Evolutionary conservation across 1,140 invertebrate species (phyloP).

Genomic region (Formica selysi): DNA sequence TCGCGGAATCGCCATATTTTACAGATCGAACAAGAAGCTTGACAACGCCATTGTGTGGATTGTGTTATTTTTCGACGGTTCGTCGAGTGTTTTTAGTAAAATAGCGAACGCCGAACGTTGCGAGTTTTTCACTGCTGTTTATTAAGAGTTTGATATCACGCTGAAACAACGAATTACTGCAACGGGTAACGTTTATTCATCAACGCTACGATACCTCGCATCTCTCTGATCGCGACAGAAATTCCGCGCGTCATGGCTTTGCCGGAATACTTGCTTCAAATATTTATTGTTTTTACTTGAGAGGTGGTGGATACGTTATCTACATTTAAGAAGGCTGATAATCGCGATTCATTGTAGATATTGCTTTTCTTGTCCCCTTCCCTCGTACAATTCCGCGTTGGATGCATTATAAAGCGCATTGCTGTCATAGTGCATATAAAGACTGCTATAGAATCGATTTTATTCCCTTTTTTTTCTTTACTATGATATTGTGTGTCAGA

Average conservation of each 20-base stretch:
- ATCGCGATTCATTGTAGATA: not conserved
- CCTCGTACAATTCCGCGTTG: not conserved
- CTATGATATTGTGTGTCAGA: not conserved
- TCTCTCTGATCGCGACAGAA: not conserved
- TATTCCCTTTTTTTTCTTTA: not conserved
- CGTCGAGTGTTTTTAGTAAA: not conserved
- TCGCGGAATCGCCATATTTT: conserved; percentile 72
- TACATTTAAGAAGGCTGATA: not conserved
- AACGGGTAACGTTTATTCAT: conserved; percentile 40
- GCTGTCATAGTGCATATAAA: not conserved
- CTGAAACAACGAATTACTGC: not conserved
- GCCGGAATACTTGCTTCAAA: not conserved
- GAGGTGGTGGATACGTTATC: not conserved
- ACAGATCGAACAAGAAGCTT: conserved; percentile 13
- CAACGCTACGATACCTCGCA: conserved; percentile 2
- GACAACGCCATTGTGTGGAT: conserved; percentile 72
- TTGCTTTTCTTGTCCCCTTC: no score
- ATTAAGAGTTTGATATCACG: not conserved
- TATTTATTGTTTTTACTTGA: not conserved
- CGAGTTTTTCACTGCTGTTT: not conserved
- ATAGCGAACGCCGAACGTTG: not conserved
- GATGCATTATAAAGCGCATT: not conserved
- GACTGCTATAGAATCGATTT: conserved; percentile 19
- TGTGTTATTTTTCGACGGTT: not conserved
- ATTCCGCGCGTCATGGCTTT: conserved; percentile 2